Evolutionary conservation across 2,888 invertebrate species (phyloP), one percentile per base, ranked within the genome.

Genomic region (Scelioninae gen. 2): DNA sequence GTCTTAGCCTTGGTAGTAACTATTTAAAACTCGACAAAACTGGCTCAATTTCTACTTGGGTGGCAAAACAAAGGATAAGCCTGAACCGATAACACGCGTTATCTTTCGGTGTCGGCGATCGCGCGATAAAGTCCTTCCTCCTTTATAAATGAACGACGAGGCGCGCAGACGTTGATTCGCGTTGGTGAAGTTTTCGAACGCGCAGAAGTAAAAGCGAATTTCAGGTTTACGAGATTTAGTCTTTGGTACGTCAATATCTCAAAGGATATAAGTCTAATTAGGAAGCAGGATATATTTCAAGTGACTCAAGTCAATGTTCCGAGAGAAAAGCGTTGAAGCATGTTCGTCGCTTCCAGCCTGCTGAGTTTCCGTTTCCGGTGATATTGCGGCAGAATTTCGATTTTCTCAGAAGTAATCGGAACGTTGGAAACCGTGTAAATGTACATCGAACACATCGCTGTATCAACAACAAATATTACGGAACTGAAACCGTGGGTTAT

Each of bases 301-400:
- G 74, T 74, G 74, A 74, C 74, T 64, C 69, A 65, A 74, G 65
- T 70, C 74, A 74, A 69, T 74, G 74, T 74, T 74, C 69, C 69
- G 76, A 65, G 73, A 71, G 77, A 74, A 76, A 74, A 72, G 74
- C 74, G 67, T 55, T 70, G 69, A 74, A 73, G 70, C 74, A 73
- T 73, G 50, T 65, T 68, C 68, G 73, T 73, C 68, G 73, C 68
- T 75, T 77, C 70, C 74, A 74, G 75, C 75, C 73, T 75, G 74
- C 68, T 77, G 58, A 64, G 70, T 73, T 73, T 75, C 76, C 74
- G 61, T 52, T 76, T 79, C 77, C 74, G 78, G 68, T 73, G 71
- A 74, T 77, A 76, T 79, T 74, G 74, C 75, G 68, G 68, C 74
- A 73, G 76, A 78, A 78, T 78, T 76, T 74, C 76, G 73, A 76